Percentiles rank a stretch among this genome's conserved stretches.
These are phyloP conservation scores for Macrosiphum euphorbiae DNA, from an alignment of 2,888 invertebrate species.

Conservation along the genomic window DNA sequence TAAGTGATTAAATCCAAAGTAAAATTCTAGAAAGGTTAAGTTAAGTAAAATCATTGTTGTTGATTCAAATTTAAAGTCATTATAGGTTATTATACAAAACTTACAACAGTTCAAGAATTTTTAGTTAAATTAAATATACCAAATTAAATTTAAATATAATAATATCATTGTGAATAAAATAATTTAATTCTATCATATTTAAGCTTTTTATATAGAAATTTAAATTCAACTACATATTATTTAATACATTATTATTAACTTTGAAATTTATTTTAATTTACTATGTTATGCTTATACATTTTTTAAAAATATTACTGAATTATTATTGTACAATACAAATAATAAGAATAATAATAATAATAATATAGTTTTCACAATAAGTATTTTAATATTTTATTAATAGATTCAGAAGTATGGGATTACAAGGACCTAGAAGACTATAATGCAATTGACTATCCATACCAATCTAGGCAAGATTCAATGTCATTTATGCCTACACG, in stretches of 20 bases:
- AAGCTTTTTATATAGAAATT: background rate
- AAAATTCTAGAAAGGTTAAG: background rate
- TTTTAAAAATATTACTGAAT: background rate
- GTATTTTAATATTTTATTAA: background rate
- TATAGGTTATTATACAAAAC: background rate
- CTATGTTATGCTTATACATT: background rate
- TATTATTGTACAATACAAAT: background rate
- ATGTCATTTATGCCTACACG: slow-evolving; percentile 40
- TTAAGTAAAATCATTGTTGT: background rate
- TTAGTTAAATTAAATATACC: background rate
- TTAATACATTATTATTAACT: background rate
- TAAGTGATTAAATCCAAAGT: background rate
- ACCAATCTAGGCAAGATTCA: slow-evolving; percentile 34
- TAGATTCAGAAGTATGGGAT: slow-evolving; percentile 50
- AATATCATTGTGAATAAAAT: background rate
- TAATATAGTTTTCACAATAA: background rate
- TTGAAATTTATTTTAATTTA: background rate
- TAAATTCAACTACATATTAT: background rate
- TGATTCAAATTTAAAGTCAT: background rate
- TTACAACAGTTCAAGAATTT: background rate
- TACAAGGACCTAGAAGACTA: slow-evolving; percentile 57
- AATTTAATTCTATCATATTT: background rate
- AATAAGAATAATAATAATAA: background rate
- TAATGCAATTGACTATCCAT: slow-evolving; percentile 50
- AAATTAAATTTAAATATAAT: background rate